Conservation (phyloP, 1,140 invertebrate genomes). For the Scaptomyza graminum region DNA sequence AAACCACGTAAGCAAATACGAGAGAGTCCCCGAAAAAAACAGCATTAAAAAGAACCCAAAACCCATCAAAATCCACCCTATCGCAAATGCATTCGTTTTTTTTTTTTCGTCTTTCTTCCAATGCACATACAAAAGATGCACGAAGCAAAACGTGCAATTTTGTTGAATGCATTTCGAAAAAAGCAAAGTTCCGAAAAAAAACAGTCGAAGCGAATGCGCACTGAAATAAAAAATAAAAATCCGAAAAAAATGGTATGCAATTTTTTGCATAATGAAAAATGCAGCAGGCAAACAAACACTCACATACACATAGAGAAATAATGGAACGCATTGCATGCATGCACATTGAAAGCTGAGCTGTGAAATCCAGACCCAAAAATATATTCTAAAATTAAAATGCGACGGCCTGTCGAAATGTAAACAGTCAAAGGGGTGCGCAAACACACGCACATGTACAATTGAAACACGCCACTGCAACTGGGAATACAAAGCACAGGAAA, state of each 20-base stretch:
- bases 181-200: conserved; percentile 55
- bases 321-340: conserved; percentile 69
- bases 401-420: conserved; percentile 77
- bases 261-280: conserved; percentile 82
- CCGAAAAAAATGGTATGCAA: conserved; percentile 68
- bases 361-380: conserved; percentile 81
- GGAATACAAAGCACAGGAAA: conserved; percentile 51
- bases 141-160: conserved; percentile 79
- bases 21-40: conserved; percentile 60
- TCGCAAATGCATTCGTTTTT: conserved; percentile 64
- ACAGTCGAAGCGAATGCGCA: conserved; percentile 62
- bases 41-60: conserved; percentile 40
- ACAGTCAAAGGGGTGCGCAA: conserved; percentile 77
- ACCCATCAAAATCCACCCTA: conserved; percentile 73
- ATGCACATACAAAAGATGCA: conserved; percentile 76
- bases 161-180: conserved; percentile 77
- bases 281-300: conserved; percentile 66
- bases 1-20: conserved; percentile 79
- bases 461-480: conserved; percentile 51
- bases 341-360: conserved; percentile 73
- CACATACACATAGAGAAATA: conserved; percentile 32
- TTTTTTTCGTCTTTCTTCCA: not conserved
- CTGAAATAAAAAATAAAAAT: conserved; percentile 43
- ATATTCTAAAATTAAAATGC: conserved; percentile 82
- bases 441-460: conserved; percentile 39